Conservation (phyloP, 1,140 invertebrate species). For the Homarus americanus region DNA sequence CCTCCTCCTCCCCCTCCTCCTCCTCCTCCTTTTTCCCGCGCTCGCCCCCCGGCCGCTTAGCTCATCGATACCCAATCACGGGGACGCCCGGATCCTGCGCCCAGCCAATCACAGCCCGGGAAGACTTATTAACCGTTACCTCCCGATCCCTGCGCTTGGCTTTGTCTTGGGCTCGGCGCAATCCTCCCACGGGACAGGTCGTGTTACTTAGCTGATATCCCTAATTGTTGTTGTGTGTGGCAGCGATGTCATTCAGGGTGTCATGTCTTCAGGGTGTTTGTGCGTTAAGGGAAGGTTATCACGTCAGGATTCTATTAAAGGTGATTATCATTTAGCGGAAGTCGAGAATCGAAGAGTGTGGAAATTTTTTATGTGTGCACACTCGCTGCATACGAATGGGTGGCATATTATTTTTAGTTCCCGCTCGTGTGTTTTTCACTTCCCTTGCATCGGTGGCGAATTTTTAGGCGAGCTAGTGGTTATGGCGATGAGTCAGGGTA, state of each 20-base stretch:
- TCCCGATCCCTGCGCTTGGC: constrained; percentile 66
- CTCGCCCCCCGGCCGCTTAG: constrained; percentile 26
- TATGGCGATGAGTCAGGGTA: neutral
- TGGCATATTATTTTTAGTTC: constrained; percentile 52
- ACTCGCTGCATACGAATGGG: constrained; percentile 52
- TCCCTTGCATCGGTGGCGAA: neutral
- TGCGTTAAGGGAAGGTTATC: neutral
- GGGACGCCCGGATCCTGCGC: constrained; percentile 53
- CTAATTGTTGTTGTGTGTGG: constrained; percentile 14
- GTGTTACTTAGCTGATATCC: constrained; percentile 44
- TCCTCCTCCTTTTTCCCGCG: neutral
- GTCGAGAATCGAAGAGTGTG: neutral
- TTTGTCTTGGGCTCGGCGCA: constrained; percentile 48
- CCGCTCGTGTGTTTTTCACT: neutral
- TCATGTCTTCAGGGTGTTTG: neutral
- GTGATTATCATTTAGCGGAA: neutral
- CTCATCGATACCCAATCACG: constrained; percentile 72
- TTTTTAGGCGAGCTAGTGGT: too few relatives aligned
- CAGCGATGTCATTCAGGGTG: neutral
- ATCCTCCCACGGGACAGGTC: neutral
- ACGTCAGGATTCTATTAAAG: neutral
- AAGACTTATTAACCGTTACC: constrained; percentile 69
- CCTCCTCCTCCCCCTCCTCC: constrained; percentile 4
- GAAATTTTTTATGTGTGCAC: constrained; percentile 38
- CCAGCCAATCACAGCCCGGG: constrained; percentile 67